Evolutionary conservation across 92 coral and sea anemone species (phyloP), one percentile per base, ranked within the genome.

Genomic region (Porites evermanni): DNA sequence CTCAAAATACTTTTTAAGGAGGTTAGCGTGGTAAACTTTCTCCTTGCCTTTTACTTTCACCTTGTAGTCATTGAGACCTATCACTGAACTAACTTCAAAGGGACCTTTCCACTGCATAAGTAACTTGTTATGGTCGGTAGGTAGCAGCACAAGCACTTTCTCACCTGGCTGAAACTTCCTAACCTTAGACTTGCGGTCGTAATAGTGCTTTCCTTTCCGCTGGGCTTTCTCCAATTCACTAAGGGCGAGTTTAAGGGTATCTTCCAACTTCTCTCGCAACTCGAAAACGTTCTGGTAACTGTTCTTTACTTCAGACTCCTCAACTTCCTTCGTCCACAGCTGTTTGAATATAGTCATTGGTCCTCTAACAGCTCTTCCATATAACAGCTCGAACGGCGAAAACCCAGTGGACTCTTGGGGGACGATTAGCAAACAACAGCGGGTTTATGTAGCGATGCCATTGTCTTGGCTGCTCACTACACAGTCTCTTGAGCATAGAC

Each of bases 21-120:
- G 83, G 67, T 88, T 88, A 56, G 91, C 91, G 58, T 88, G 91
- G 47, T 64, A 53, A 2, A 67, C 63, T 72, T 56, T 66, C 70
- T 23, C 4, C 68, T 81, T 81, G 66, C 80, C 83, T 58, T 88
- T 82, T 24, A 88, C 80, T 8, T 79, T 61, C 26, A 88, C 79
- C 56, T 82, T 81, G 84, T 88, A 88, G 59, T 88, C 84, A 63
- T 86, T 77, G 38, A 78, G 13, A 20, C 88, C 88, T 51, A 54
- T 51, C 14, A 77, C 19, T 8, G 23, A 12, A 17, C 53, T 47
- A 73, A 47, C 60, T 72, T 72, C 54, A 32, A 72, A 90, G 52
- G 91, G 91, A 63, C 91, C 94, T 74, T 88, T 83, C 91, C 94
- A 88, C 74, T 88, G 94, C 85, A 91, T 20, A 61, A 88, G 72